phyloP scores from a whole-genome alignment of 2,888 invertebrate species.

The Bombyx huttoni region DNA sequence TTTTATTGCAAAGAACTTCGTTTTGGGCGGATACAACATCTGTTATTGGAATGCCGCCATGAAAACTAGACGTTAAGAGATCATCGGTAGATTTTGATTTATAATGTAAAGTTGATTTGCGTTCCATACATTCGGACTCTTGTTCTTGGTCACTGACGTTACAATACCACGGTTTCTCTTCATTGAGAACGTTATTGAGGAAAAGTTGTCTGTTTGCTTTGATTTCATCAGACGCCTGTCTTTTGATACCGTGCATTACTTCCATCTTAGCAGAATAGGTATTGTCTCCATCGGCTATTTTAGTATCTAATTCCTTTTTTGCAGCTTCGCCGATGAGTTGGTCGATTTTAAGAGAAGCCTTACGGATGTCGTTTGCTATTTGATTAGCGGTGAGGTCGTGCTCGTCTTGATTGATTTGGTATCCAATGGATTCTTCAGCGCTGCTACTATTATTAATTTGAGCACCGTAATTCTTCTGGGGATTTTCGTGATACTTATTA shows the following conservation, averaged over 20 bases:
- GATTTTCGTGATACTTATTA: conserved; percentile 41
- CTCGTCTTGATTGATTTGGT: conserved; percentile 69
- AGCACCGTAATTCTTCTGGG: conserved; percentile 44
- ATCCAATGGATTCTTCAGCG: conserved; percentile 63
- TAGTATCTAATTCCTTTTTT: conserved; percentile 41
- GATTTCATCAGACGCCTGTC: conserved; percentile 60
- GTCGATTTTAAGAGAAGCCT: conserved; percentile 72
- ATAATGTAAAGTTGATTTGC: conserved; percentile 35
- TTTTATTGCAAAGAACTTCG: conserved; percentile 52
- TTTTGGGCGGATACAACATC: conserved; percentile 57
- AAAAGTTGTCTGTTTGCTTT: conserved; percentile 59
- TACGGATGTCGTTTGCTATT: conserved; percentile 69
- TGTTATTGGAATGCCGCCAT: conserved; percentile 36
- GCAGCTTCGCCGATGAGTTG: conserved; percentile 59
- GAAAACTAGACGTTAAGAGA: conserved; percentile 36
- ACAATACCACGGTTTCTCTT: conserved; percentile 63
- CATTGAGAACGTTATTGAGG: conserved; percentile 53
- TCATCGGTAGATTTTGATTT: conserved; percentile 55
- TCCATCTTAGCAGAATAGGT: conserved; percentile 72
- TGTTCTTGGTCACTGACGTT: conserved; percentile 67
- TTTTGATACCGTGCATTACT: conserved; percentile 70
- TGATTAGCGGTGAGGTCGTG: conserved; percentile 69
- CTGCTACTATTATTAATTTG: conserved; percentile 56
- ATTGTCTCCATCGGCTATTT: conserved; percentile 51
- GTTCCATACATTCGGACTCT: conserved; percentile 50